These are phyloP conservation scores for Macaria notata DNA, from an alignment of 2,888 invertebrate genomes.

Conservation along the genomic window DNA sequence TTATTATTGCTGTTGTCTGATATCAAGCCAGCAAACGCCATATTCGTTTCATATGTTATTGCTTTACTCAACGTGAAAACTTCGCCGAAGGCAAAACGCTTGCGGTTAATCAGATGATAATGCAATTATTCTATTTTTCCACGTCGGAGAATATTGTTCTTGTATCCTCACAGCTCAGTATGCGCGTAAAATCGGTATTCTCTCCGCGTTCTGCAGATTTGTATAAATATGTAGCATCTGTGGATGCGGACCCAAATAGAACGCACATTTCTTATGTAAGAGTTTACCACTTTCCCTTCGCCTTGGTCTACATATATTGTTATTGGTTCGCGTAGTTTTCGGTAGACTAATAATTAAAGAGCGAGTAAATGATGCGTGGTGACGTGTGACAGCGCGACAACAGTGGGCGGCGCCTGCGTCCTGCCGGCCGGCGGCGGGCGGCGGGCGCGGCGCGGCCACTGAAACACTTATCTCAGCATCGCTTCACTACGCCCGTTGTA, in stretches of 20 bases:
- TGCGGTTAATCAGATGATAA: slow-evolving; percentile 36
- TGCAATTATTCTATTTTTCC: slow-evolving; percentile 30
- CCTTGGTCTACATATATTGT: no score
- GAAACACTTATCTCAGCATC: slow-evolving; percentile 71
- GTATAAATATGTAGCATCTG: slow-evolving; percentile 23
- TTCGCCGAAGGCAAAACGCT: slow-evolving; percentile 54
- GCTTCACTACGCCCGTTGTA: slow-evolving; percentile 69
- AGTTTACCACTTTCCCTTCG: slow-evolving; percentile 18
- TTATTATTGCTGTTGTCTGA: slow-evolving; percentile 60
- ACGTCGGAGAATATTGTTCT: slow-evolving; percentile 16
- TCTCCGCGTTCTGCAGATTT: slow-evolving; percentile 16
- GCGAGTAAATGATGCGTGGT: slow-evolving; percentile 47
- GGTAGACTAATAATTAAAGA: slow-evolving; percentile 56
- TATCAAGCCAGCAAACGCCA: slow-evolving; percentile 46
- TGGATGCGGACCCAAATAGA: slow-evolving; percentile 14
- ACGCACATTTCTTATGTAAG: slow-evolving; percentile 23
- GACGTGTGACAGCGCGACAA: slow-evolving; percentile 61
- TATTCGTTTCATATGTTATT: slow-evolving; percentile 52
- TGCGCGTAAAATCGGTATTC: slow-evolving; percentile 20
- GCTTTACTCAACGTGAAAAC: slow-evolving; percentile 43
- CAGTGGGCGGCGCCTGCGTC: slow-evolving; percentile 40
- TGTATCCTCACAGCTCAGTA: slow-evolving; percentile 19
- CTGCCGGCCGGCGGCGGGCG: no score
- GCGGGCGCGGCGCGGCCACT: slow-evolving; percentile 44
- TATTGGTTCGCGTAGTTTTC: no score